Evolutionary conservation across 1,140 invertebrate genomes (phyloP).

Genomic region (Lasaia peninsularis): DNA sequence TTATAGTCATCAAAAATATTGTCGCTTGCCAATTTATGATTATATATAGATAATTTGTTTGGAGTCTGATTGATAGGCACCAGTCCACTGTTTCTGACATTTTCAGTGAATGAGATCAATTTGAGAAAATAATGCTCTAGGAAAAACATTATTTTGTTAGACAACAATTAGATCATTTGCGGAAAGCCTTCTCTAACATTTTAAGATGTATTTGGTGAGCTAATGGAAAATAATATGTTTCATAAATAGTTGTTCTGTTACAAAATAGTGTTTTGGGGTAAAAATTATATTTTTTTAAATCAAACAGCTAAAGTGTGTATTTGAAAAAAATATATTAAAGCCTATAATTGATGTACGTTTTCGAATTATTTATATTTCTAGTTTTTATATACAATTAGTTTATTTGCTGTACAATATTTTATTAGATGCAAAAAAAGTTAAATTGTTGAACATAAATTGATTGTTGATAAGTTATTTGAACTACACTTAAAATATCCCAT

Average conservation of each 20-base stretch:
- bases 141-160: background rate
- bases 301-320: background rate
- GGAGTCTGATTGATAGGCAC: too few species aligned
- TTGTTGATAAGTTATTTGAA: background rate
- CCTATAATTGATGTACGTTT: background rate
- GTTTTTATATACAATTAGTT: background rate
- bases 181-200: background rate
- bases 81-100: too few species aligned
- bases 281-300: slow-evolving; percentile 1
- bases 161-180: background rate
- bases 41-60: too few species aligned
- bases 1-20: too few species aligned
- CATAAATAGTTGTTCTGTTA: background rate
- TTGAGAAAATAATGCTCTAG: background rate
- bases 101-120: background rate
- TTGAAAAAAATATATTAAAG: background rate
- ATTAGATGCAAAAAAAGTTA: background rate
- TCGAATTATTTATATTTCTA: background rate
- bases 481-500: background rate
- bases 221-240: background rate
- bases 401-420: slow-evolving; percentile 1
- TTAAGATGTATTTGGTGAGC: background rate
- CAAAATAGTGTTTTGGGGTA: background rate
- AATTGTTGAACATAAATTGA: slow-evolving; percentile 3
- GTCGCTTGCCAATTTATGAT: too few species aligned